Base-by-base conservation (phyloP, 2,113 vertebrate species). In the Rynchops niger region DNA sequence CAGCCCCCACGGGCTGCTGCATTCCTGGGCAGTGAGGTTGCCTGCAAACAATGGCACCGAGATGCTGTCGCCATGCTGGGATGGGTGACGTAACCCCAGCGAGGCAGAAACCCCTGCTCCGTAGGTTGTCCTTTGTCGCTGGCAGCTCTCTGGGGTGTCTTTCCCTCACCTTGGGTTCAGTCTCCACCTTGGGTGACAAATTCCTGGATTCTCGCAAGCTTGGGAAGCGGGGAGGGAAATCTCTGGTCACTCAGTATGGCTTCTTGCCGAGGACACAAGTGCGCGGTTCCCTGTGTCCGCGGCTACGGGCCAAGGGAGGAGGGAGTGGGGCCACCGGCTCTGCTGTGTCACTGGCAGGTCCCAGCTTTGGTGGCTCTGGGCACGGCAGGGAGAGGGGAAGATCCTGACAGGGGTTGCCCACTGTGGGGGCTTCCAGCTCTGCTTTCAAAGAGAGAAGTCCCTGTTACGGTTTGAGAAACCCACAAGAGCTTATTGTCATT, bases 21-120 rank as follows among this genome's bases (percentile, higher is more conserved):
- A 91, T 96, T 96, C 95, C 93, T 93, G 87, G 90, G 93, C 90
- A 50, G 55, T 93, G 93, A 95, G 87, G 87, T 21, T 79, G 93
- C 66, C 80, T 66, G 93, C 84, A 43, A 66, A 88, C 95, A 82
- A 74, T 90, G 88, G 90, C 88, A 69, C 30, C 1, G 29, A 32
- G 86, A 47, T 59, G 66, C 69, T 9, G 76, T 52, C 82, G 85
- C 89, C n/a, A 1, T 9, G 6, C 2, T 34, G 86, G 16, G 67
- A 27, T 0, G 5, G 79, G 53, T 96, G 90, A 81, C 8, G 25
- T 90, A 30, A 63, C 49, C 79, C 74, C 23, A 61, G 17, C 1
- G 4, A 38, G 82, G 61, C 45, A 53, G 30, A 67, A 38, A 81
- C 71, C 76, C 72, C 36, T 56, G 29, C 83, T 36, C 53, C n/a